A percentile compares a stretch with the other conserved stretches of the same genome.
phyloP scores from a whole-genome alignment of 1,140 invertebrate genomes.

The Lamellibrachia luymesi region DNA sequence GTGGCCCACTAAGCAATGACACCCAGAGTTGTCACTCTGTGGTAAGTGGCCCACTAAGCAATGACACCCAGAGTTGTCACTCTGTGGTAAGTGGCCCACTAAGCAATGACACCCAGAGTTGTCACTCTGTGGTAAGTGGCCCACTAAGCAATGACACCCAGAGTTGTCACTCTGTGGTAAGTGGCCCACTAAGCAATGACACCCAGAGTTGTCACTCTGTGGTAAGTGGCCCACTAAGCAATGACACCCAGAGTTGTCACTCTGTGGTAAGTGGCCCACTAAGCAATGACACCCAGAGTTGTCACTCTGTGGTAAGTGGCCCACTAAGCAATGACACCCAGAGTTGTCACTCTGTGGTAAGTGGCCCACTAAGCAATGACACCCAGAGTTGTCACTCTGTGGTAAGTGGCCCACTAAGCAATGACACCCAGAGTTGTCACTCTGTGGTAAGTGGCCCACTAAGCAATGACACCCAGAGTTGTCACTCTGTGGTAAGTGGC shows the following conservation, averaged over 20 bases:
- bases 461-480: constrained; percentile 66
- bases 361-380: background rate
- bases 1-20: constrained; percentile 44
- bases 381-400: no score
- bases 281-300: constrained; percentile 66
- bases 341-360: no score
- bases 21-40: constrained; percentile 88
- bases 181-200: constrained; percentile 43
- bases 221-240: no score
- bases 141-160: constrained; percentile 59
- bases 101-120: constrained; percentile 66
- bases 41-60: constrained; percentile 64
- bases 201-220: constrained; percentile 88
- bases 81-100: constrained; percentile 76
- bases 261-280: constrained; percentile 78
- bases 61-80: constrained; percentile 81
- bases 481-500: constrained; percentile 82
- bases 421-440: constrained; percentile 81
- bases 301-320: constrained; percentile 88
- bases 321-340: background rate
- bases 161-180: constrained; percentile 93
- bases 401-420: constrained; percentile 60
- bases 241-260: constrained; percentile 81
- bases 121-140: constrained; percentile 82
- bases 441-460: constrained; percentile 78